Base-by-base conservation (phyloP, 1,140 invertebrate genomes). In the honey bee (Apis mellifera) region DNA sequence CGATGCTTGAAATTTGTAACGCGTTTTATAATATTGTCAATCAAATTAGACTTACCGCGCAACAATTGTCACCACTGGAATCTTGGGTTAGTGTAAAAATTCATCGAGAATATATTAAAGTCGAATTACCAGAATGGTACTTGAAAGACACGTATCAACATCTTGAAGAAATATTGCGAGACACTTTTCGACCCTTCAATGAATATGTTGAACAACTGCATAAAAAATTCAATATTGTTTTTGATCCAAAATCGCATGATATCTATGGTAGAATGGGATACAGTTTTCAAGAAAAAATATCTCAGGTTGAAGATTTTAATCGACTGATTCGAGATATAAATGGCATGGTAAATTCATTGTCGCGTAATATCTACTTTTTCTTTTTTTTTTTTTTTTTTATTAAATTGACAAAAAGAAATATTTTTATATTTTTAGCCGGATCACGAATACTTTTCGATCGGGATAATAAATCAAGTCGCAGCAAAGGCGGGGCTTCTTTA, bases 391-490 rank as follows among this genome's bases (percentile, higher is more conserved):
- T n/a, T 59, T 64, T 17, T 65, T 59, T 17, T n/a, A n/a, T 55
- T 13, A 55, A 55, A 55, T 26, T 9, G 13, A 42, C 8, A 57
- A 32, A 42, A 23, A 60, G 8, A 11, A 15, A 5, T 42, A 48
- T 42, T 59, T 65, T 74, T 59, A 66, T 78, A 4, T 77, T 90
- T n/a, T 80, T 48, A 93, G 92, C 87, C 89, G 9, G 93, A 94
- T 82, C 96, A 95, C 82, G 96, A 96, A 88, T 90, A 93, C 62
- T 91, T 91, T 42, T 68, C 86, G 1, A 85, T 90, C 21, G 93
- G 91, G 50, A 80, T 32, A 55, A 60, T 94, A 9, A 71, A 86
- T 74, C 93, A 94, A 76, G 73, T 19, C 0, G 13, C 59, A 5
- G 93, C 90, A 0, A 94, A 92, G 26, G 52, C 83, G 0, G 92